Evolutionary conservation across 2,113 vertebrate species (phyloP).

Genomic region (Macaca nemestrina): DNA sequence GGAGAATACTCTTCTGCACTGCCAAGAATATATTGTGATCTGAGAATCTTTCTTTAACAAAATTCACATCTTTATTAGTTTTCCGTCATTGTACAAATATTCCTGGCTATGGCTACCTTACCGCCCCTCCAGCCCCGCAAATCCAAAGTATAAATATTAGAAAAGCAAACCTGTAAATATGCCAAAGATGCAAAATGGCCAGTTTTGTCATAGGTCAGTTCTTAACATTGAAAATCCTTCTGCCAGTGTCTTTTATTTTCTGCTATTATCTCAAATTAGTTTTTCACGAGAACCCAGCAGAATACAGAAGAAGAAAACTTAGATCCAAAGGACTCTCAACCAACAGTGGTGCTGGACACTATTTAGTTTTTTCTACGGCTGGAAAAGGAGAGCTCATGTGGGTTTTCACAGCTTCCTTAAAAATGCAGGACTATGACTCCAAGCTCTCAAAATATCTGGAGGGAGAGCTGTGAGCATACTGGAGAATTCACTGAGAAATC

Average conservation of each 20-base stretch:
- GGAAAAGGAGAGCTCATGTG: background rate
- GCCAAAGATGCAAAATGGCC: background rate
- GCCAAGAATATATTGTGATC: background rate
- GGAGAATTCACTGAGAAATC: background rate
- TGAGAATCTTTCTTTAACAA: background rate
- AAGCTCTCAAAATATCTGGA: background rate
- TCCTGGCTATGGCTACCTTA: background rate
- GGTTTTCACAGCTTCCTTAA: background rate
- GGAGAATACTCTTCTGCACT: background rate
- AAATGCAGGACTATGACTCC: background rate
- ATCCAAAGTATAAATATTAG: background rate
- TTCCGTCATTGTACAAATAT: background rate
- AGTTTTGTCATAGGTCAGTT: background rate
- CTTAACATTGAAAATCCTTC: background rate
- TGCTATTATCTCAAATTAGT: background rate
- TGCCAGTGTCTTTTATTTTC: background rate
- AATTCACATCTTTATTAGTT: background rate
- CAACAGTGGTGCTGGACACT: background rate
- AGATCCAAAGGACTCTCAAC: background rate
- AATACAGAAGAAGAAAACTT: background rate
- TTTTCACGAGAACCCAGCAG: background rate
- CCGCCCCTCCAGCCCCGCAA: too few relatives aligned
- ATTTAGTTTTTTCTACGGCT: background rate
- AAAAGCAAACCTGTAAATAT: constrained; percentile 15
- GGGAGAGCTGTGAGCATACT: background rate